phyloP scores from a whole-genome alignment of 1,140 invertebrate species.

The Caenorhabditis tropicalis region DNA sequence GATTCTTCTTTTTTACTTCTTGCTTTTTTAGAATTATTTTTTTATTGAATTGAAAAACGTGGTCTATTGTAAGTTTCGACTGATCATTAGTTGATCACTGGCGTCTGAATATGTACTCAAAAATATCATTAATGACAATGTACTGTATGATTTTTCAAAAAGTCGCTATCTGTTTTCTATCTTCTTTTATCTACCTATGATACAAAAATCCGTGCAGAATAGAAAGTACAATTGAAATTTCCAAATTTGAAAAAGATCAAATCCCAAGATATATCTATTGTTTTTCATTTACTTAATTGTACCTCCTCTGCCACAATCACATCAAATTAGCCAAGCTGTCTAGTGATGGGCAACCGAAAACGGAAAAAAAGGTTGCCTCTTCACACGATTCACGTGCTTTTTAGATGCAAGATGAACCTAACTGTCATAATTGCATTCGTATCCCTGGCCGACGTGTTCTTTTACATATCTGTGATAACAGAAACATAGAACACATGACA shows the following conservation, averaged over 20 bases:
- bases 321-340: neutral
- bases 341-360: neutral
- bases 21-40: no score
- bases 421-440: neutral
- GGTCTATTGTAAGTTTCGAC: no score
- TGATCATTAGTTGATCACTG: no score
- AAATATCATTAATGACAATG: no score
- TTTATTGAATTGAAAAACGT: no score
- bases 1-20: no score
- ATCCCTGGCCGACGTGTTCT: neutral
- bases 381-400: neutral
- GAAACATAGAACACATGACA: constrained; percentile 2
- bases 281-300: neutral
- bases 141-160: no score
- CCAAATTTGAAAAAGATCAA: neutral
- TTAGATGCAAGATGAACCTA: constrained; percentile 1
- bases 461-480: neutral
- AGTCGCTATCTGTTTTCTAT: no score
- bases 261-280: neutral
- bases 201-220: no score
- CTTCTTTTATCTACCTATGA: no score
- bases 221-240: neutral
- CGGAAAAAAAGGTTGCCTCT: neutral
- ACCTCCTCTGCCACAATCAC: neutral
- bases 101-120: no score